These are phyloP conservation scores for Lepidurus couesii DNA, from an alignment of 1,140 invertebrate genomes.

Conservation along the genomic window DNA sequence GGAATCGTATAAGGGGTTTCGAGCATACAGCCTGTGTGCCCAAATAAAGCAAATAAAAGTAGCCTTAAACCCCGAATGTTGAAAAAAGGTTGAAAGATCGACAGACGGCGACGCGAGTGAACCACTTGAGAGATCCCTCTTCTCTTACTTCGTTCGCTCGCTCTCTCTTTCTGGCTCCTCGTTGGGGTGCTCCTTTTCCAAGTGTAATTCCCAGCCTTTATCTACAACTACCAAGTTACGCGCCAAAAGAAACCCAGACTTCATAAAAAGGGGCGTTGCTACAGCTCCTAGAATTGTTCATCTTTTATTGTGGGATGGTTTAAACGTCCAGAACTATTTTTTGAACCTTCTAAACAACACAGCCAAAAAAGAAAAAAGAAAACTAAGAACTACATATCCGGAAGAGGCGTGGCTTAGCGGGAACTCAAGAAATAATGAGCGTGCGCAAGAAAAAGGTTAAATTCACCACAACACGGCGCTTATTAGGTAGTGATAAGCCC, in stretches of 20 bases:
- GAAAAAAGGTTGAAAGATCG: conserved; percentile 6
- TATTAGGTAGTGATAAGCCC: no score
- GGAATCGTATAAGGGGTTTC: not conserved
- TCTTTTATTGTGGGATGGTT: no score
- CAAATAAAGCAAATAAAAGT: conserved; percentile 20
- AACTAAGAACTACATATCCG: no score
- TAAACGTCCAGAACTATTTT: no score
- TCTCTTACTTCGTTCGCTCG: not conserved
- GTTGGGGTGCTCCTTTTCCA: not conserved
- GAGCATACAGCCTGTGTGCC: not conserved
- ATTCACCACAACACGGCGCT: no score
- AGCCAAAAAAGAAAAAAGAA: no score
- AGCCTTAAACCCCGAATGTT: not conserved
- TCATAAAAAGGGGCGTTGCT: not conserved
- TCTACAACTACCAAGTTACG: not conserved
- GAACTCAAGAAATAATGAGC: no score
- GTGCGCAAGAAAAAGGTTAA: no score
- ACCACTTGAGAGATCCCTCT: conserved; percentile 16
- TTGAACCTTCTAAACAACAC: no score
- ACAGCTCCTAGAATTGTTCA: not conserved
- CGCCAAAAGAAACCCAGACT: not conserved
- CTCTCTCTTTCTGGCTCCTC: not conserved
- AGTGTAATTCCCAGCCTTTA: not conserved
- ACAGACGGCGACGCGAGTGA: conserved; percentile 13
- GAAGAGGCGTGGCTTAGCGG: no score